Conservation (phyloP, 2,113 vertebrate genomes). For the Rhodinocichla rosea region DNA sequence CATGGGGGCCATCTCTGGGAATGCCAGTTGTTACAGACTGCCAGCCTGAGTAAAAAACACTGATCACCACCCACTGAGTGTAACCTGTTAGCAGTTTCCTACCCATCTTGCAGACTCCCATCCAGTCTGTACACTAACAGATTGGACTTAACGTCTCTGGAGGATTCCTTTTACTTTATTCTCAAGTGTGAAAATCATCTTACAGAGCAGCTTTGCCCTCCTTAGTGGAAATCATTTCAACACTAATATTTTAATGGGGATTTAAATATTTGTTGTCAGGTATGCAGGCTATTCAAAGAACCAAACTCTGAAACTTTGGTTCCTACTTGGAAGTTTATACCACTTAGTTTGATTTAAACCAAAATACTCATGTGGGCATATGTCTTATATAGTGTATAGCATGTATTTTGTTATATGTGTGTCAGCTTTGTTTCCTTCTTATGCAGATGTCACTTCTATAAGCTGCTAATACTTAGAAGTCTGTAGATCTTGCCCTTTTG, state of each 20-base stretch:
- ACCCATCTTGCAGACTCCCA: background rate
- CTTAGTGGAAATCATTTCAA: background rate
- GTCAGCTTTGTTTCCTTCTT: background rate
- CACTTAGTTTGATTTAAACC: background rate
- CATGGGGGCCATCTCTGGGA: fast-evolving
- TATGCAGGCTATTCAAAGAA: background rate
- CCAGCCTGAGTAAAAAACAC: background rate
- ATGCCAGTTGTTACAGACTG: background rate
- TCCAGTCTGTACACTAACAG: background rate
- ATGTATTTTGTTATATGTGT: background rate
- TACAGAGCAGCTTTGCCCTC: background rate
- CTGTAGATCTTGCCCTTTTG: background rate
- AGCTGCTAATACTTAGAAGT: background rate
- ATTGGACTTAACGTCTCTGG: background rate
- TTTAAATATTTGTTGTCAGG: background rate
- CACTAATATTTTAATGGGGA: background rate
- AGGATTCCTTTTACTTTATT: background rate
- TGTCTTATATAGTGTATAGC: background rate
- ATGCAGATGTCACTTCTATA: background rate
- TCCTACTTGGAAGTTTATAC: background rate
- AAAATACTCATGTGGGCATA: background rate
- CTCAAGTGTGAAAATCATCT: background rate
- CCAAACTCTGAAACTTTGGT: background rate
- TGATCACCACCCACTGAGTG: background rate
- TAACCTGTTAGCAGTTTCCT: background rate